A percentile compares a stretch with the other conserved stretches of the same genome.
These are phyloP conservation scores for Apostichopus californicus DNA, from an alignment of 35 echinoderm and acorn worm genomes.

Conservation along the genomic window DNA sequence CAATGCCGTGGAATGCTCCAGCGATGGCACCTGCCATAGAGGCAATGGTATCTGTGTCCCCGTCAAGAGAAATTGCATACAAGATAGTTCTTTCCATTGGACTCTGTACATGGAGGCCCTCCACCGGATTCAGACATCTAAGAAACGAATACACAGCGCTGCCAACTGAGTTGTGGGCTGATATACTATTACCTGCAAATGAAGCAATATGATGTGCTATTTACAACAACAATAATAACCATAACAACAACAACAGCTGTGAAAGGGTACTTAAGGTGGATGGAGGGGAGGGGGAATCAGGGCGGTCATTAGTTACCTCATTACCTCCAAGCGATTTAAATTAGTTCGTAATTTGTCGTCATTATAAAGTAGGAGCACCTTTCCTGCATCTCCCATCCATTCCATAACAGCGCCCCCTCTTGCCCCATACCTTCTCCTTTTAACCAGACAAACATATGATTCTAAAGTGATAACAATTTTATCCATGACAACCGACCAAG, in stretches of 20 bases:
- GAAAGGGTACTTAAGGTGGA: no score
- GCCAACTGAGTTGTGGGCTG: conserved; percentile 79
- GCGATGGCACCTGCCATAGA: conserved; percentile 97
- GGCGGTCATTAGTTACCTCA: no score
- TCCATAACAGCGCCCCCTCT: no score
- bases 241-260: no score
- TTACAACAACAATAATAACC: no score
- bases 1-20: conserved; percentile 89
- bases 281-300: no score
- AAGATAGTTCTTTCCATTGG: conserved; percentile 77
- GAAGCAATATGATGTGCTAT: background rate
- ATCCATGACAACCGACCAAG: no score
- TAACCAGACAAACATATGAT: background rate
- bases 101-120: conserved; percentile 53
- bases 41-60: conserved; percentile 96
- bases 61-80: conserved; percentile 91
- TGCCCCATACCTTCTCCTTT: background rate
- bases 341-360: no score
- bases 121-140: conserved; percentile 56
- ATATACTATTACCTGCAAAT: conserved; percentile 74
- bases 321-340: no score
- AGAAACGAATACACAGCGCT: conserved; percentile 87
- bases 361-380: background rate
- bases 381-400: background rate
- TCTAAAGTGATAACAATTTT: no score